Base-by-base conservation (phyloP, 2,113 vertebrate species). In the Myanophis thanlyinensis region DNA sequence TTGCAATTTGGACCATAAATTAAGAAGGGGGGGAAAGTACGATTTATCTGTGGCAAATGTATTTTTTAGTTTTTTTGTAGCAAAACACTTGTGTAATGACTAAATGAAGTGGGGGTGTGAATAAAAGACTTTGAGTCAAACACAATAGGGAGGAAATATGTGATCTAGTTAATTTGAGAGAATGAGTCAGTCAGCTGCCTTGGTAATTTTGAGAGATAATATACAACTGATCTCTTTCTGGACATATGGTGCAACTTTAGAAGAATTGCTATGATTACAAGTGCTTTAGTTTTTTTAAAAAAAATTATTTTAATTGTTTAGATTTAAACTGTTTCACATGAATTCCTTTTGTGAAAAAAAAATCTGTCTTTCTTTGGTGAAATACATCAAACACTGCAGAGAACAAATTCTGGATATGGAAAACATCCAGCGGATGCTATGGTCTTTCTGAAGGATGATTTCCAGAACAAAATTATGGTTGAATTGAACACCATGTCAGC, bases 1-100 rank as follows among this genome's bases (percentile, higher is more conserved):
- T 92, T 93, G 95, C 88, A 92, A 62, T 67, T 94, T 94, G 89
- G 53, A 93, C 93, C 93, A 92, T 97, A 97, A 97, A 85, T 93
- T 48, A 35, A 87, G 73, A 88, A 90, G 30, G 95, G 97, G 95
- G 30, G 95, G 97, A 95, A 98, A 97, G 95, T 92, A 91, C 96
- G 96, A 80, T 96, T 93, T 94, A 91, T 93, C 89, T 91, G 92
- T 84, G 90, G 92, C 90, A 84, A 93, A 94, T 87, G 73, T 44
- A 87, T 89, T 47, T 47, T n/a, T 22, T 92, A 95, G 18, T 93
- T 93, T 54, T 54, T 93, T 90, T 47, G 52, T 11, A 94, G 59
- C 93, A 46, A 80, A 18, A 80, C 73, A 22, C 18, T 80, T 95
- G 53, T 25, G 0, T 94, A 96, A 95, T 0, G 22, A 95, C 91